phyloP scores from a whole-genome alignment of 2,113 vertebrate genomes.

The Tringa solitaria region DNA sequence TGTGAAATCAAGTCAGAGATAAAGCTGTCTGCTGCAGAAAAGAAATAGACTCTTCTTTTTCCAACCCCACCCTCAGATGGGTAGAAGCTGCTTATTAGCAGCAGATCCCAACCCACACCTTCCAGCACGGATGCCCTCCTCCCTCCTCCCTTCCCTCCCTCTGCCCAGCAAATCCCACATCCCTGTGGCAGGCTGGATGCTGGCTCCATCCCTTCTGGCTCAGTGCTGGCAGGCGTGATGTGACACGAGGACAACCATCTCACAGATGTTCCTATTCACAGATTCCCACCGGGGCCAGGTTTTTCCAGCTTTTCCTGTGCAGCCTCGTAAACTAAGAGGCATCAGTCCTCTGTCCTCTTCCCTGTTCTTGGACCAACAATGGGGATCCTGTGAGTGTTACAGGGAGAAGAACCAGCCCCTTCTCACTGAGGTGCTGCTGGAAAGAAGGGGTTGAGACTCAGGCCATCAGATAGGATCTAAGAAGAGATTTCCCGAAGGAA shows the following conservation, averaged over 20 bases:
- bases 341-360: not conserved
- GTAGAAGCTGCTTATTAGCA: not conserved
- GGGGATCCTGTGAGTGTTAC: not conserved
- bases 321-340: not conserved
- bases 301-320: not conserved
- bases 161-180: not conserved
- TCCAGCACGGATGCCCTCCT: not conserved
- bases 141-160: rapidly evolving
- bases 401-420: not conserved
- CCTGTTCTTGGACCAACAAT: not conserved
- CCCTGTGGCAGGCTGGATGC: not conserved
- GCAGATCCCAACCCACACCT: not conserved
- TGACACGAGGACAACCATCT: not conserved
- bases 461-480: not conserved
- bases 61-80: not conserved
- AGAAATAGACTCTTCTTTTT: not conserved
- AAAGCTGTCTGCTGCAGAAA: not conserved
- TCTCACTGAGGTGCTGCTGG: not conserved
- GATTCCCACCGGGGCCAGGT: not conserved
- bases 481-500: not conserved
- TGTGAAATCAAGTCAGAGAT: not conserved
- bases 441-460: not conserved
- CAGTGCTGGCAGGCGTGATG: not conserved
- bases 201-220: not conserved
- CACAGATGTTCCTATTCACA: not conserved